Percentiles rank a stretch among this genome's conserved stretches.
These are phyloP conservation scores for Xestia rhomboidea DNA, from an alignment of 2,888 invertebrate genomes.

Conservation along the genomic window DNA sequence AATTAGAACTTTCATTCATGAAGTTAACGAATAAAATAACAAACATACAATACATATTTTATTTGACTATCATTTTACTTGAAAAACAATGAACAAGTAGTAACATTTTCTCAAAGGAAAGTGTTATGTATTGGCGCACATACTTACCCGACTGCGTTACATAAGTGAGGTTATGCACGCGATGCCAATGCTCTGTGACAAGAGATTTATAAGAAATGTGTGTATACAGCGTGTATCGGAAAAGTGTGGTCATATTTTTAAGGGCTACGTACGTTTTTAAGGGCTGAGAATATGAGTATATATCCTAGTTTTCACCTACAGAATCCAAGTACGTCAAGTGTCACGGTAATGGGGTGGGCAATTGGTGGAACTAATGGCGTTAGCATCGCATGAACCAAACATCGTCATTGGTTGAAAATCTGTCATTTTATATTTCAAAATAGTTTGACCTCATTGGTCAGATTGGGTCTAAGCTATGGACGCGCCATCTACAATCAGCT, in stretches of 20 bases:
- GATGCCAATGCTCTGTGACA: conserved; percentile 38
- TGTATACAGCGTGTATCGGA: not conserved
- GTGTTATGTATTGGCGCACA: conserved; percentile 31
- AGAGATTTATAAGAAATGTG: conserved; percentile 13
- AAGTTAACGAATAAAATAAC: not conserved
- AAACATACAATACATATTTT: not conserved
- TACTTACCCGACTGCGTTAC: conserved; percentile 27
- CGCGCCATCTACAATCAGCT: too few species aligned
- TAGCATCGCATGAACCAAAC: too few species aligned
- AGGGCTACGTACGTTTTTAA: too few species aligned
- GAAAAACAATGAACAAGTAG: not conserved
- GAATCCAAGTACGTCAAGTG: not conserved
- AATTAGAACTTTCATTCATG: not conserved
- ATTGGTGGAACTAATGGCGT: too few species aligned
- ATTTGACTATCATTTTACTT: not conserved
- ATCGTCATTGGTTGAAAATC: too few species aligned
- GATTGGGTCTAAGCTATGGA: too few species aligned
- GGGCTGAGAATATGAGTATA: too few species aligned
- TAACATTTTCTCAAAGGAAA: conserved; percentile 29
- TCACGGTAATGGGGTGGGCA: too few species aligned
- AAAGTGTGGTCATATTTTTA: not conserved
- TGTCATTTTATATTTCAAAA: too few species aligned
- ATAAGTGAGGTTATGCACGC: conserved; percentile 54
- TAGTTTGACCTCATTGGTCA: too few species aligned
- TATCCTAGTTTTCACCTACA: not conserved